phyloP scores from a whole-genome alignment of 2,797 vertebrate genomes.

The Balearica regulorum region DNA sequence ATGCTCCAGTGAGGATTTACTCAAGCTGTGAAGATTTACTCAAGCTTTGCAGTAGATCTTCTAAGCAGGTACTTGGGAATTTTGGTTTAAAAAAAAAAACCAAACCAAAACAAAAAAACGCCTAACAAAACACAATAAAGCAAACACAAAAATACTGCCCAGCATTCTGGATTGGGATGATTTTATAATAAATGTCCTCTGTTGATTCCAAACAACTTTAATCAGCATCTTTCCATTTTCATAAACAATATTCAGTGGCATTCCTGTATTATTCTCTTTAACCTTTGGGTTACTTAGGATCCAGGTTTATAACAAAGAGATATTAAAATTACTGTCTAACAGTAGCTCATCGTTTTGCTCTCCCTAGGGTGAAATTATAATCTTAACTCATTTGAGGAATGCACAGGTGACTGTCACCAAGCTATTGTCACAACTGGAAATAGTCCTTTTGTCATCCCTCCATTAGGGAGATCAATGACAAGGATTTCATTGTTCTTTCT shows the following conservation, averaged over 20 bases:
- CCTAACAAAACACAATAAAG: neutral
- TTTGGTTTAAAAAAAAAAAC: neutral
- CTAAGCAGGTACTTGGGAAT: neutral
- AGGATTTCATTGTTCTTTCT: slow-evolving; percentile 16
- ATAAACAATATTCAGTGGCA: neutral
- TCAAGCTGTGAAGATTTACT: neutral
- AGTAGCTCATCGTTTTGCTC: neutral
- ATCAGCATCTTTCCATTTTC: neutral
- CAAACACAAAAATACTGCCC: neutral
- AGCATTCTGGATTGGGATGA: neutral
- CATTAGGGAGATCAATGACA: neutral
- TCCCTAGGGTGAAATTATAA: neutral
- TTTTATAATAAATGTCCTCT: neutral
- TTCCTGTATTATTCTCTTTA: neutral
- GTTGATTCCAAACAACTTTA: neutral
- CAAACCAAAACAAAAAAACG: neutral
- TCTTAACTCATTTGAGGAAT: neutral
- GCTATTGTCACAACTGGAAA: neutral
- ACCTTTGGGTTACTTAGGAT: neutral
- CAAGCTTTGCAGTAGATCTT: neutral
- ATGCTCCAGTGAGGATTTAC: neutral
- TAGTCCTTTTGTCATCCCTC: slow-evolving; percentile 2
- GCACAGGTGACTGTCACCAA: slow-evolving; percentile 8
- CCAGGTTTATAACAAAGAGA: neutral
- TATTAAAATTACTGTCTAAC: neutral